Base-by-base conservation (phyloP, 2,888 invertebrate species). In the Reticulitermes lucifugus region DNA sequence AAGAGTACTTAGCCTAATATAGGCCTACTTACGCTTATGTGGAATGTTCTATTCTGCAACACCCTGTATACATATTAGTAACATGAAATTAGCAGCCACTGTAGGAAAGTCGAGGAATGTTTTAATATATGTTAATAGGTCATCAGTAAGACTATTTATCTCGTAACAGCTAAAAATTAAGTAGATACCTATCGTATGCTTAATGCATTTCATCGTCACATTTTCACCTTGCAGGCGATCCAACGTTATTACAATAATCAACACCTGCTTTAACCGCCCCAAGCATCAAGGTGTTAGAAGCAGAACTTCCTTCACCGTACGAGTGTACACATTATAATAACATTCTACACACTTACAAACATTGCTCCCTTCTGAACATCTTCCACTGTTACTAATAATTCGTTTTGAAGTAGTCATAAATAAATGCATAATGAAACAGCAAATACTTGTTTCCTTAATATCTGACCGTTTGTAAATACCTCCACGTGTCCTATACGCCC, bases 201-300 rank as follows among this genome's bases (percentile, higher is more conserved):
- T 65, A 60, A 60, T 60, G 60, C 18, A 65, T 65, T 65, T 65
- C 65, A 65, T 65, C 65, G 25, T 65, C 65, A n/a, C 65, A 73
- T 73, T 77, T 46, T 77, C 77, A 77, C 77, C 77, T 77, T 77
- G 46, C 77, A 46, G 46, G 51, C 77, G 46, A 77, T 73, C 21
- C 22, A 35, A 21, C 41, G 41, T 73, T 73, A 41, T 73, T 73
- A 73, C 41, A 73, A 73, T 77, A 77, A 77, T 77, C 77, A 77
- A 77, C 77, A 77, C 77, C 77, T 77, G 77, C 77, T 77, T 43
- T 22, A 7, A 46, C 35, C 46, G 77, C 77, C 77, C 29, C 12
- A 22, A 77, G 77, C 77, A n/a, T 77, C 77, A 77, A 46, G 51
- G 77, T 77, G 73, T 73, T 41, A 25, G 60, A 6, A 60, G 21